Evolutionary conservation across 2,888 invertebrate species (phyloP).

Genomic region (Leucania comma): DNA sequence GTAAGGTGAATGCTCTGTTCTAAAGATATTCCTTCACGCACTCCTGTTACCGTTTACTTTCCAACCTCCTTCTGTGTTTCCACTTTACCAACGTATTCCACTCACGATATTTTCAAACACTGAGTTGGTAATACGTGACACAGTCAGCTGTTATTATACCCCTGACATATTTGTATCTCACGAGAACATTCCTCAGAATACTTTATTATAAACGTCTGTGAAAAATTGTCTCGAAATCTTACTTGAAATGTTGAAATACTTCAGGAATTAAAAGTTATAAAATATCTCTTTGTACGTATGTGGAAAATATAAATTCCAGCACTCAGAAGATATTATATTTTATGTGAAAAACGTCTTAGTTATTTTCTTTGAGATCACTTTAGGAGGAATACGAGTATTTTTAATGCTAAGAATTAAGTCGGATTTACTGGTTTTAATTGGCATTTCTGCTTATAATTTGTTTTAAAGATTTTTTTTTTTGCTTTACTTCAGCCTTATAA

Average conservation of each 20-base stretch:
- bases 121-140: constrained; percentile 58
- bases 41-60: constrained; percentile 7
- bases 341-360: constrained; percentile 6
- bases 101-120: constrained; percentile 62
- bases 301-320: constrained; percentile 34
- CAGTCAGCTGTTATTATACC: constrained; percentile 56
- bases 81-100: constrained; percentile 43
- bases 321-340: constrained; percentile 17
- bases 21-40: constrained; percentile 23
- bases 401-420: constrained; percentile 15
- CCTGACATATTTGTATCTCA: constrained; percentile 59
- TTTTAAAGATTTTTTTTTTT: no score
- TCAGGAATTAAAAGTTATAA: constrained; percentile 41
- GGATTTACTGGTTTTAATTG: neutral
- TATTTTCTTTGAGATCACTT: constrained; percentile 16
- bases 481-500: no score
- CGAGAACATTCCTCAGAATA: constrained; percentile 40
- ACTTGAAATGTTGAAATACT: constrained; percentile 46
- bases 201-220: constrained; percentile 40
- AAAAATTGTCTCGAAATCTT: constrained; percentile 54
- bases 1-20: constrained; percentile 15
- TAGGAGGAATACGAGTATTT: constrained; percentile 2
- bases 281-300: constrained; percentile 25
- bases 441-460: constrained; percentile 1
- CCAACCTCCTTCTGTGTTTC: constrained; percentile 30